A percentile compares a stretch with the other conserved stretches of the same genome.
These are phyloP conservation scores for Cheilosia soror DNA, from an alignment of 2,888 invertebrate genomes.

Conservation along the genomic window DNA sequence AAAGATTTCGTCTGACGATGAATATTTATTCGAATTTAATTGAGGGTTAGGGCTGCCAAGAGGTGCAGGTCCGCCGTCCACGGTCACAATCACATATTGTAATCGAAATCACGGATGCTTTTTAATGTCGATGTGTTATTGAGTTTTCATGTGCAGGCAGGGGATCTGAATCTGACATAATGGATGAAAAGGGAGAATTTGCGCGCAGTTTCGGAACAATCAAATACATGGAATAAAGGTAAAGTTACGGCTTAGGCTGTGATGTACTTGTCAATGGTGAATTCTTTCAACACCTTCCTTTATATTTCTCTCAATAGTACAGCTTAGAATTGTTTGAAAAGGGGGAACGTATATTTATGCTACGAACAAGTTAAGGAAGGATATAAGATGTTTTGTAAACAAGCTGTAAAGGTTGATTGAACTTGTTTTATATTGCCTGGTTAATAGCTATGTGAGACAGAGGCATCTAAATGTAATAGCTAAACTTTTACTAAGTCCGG, in stretches of 20 bases:
- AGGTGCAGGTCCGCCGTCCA: slow-evolving; percentile 21
- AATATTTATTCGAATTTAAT: slow-evolving; percentile 71
- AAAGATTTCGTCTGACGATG: slow-evolving; percentile 46
- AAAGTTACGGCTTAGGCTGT: slow-evolving; percentile 7
- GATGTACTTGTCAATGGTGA: slow-evolving; percentile 20
- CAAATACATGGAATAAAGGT: slow-evolving; percentile 26
- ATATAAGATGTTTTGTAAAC: no score
- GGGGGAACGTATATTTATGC: neutral
- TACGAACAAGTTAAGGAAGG: neutral
- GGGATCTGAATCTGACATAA: slow-evolving; percentile 22
- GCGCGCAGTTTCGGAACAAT: slow-evolving; percentile 41
- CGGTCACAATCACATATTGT: slow-evolving; percentile 12
- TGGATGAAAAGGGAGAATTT: slow-evolving; percentile 27
- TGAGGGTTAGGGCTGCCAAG: slow-evolving; percentile 50
- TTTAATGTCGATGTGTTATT: slow-evolving; percentile 50
- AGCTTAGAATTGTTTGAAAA: neutral
- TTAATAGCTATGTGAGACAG: no score
- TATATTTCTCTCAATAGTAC: slow-evolving; percentile 2
- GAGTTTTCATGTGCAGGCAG: slow-evolving; percentile 16
- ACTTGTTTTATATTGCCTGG: no score
- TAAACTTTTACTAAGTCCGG: no score
- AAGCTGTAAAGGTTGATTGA: no score
- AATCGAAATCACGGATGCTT: slow-evolving; percentile 53
- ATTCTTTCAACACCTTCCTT: slow-evolving; percentile 54
- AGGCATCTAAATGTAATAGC: no score